Evolutionary conservation across 2,888 invertebrate species (phyloP), one percentile per base, ranked within the genome.

Genomic region (Hirudinaria manillensis): DNA sequence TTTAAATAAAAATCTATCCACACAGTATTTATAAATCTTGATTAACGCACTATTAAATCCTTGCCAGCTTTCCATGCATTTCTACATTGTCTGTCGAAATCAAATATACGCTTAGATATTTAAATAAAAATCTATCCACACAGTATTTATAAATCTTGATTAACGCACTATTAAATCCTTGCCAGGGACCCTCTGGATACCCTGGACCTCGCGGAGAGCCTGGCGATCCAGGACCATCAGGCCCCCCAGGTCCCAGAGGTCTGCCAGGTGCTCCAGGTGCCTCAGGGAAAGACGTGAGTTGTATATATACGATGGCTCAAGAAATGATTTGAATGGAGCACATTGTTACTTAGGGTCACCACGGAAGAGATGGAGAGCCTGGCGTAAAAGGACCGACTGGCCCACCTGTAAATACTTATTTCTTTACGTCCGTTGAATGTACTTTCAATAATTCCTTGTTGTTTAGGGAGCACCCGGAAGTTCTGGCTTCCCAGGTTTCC

Each of bases 171-270:
- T 61, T 61, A 27, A 3, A 61, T 61, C 19, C 21, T 61, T 68
- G 1, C 21, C 67, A 76, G 76, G 81, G 79, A 66, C 78, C 80
- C 53, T 80, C 80, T 72, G 78, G 77, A 3, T 77, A 74, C n/a
- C 76, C 82, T 81, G 84, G 84, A 70, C 72, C 81, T n/a, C 80
- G 81, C n/a, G 84, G 84, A 70, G 82, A 82, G 55, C 70, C 79
- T 32, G 84, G 83, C 68, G 77, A 79, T n/a, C 77, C 78, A 4
- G 78, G 78, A 56, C 71, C 76, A 53, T 72, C 76, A 67, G 75
- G 77, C n/a, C 29, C 77, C 24, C 66, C 71, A 13, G 77, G 77
- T 61, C 53, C 82, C 13, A 78, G 78, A 24, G 79, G 78, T 68
- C 82, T 83, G 13, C 81, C 76, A 53, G 78, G 78, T 36, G 32